Evolutionary conservation across 2,888 invertebrate genomes (phyloP).

Genomic region (Dasypogon diadema): DNA sequence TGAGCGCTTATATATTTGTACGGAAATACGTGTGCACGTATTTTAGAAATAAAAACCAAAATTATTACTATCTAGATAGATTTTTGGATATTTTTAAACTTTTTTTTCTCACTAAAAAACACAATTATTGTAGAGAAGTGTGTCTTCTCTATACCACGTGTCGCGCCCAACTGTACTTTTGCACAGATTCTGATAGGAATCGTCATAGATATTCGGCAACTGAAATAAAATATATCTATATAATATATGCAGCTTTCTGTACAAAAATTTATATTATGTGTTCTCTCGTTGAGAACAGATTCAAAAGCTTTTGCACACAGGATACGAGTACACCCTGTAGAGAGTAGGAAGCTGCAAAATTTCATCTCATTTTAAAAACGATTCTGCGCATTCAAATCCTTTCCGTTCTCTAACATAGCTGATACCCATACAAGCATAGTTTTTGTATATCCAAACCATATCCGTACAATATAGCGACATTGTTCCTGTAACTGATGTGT

Average conservation of each 20-base stretch:
- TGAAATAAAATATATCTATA: constrained; percentile 34
- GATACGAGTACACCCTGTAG: neutral
- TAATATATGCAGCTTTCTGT: neutral
- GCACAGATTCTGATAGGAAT: constrained; percentile 57
- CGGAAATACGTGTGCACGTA: constrained; percentile 27
- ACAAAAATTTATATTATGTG: constrained; percentile 25
- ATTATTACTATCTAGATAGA: constrained; percentile 30
- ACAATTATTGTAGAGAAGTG: constrained; percentile 56
- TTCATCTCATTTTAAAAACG: constrained; percentile 28
- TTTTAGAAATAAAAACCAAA: constrained; percentile 2
- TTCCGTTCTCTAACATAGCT: constrained; percentile 14
- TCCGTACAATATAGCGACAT: neutral
- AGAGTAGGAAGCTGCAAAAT: constrained; percentile 33
- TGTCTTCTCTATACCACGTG: constrained; percentile 60
- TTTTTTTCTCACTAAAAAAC: constrained; percentile 36
- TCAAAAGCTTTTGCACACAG: constrained; percentile 25
- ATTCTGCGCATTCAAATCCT: constrained; percentile 6
- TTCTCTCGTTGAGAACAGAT: constrained; percentile 4
- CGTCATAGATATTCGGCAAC: constrained; percentile 45
- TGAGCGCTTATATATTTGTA: constrained; percentile 22
- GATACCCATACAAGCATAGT: neutral
- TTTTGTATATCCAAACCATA: neutral
- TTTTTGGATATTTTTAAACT: constrained; percentile 13
- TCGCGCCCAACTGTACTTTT: constrained; percentile 61
- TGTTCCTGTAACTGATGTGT: neutral